Evolutionary conservation across 2,113 vertebrate species (phyloP).

Genomic region (Grantiella picta): DNA sequence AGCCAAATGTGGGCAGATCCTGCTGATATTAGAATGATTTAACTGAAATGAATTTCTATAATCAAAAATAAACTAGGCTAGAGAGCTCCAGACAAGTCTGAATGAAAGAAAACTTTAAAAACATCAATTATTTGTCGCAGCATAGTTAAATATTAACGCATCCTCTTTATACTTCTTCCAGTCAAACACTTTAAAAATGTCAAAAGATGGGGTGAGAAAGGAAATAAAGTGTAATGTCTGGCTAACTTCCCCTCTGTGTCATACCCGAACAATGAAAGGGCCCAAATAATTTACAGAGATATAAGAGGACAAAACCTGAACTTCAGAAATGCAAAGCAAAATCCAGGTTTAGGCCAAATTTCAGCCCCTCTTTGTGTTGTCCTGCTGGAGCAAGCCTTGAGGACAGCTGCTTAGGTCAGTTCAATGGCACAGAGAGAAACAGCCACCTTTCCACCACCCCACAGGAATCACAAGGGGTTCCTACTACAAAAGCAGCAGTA

Average conservation of each 20-base stretch:
- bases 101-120: slow-evolving; percentile 59
- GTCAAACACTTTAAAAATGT: slow-evolving; percentile 46
- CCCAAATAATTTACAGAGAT: neutral
- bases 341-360: neutral
- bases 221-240: slow-evolving; percentile 40
- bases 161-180: slow-evolving; percentile 68
- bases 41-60: slow-evolving; percentile 49
- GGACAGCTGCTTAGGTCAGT: neutral
- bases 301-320: neutral
- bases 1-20: slow-evolving; percentile 47
- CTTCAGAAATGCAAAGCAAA: neutral
- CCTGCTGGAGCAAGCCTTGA: neutral
- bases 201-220: slow-evolving; percentile 29
- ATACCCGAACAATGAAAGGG: neutral
- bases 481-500: neutral
- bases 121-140: slow-evolving; percentile 52
- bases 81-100: slow-evolving; percentile 25
- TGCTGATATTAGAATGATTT: slow-evolving; percentile 61
- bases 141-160: slow-evolving; percentile 53
- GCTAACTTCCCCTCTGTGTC: neutral
- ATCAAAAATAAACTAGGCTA: slow-evolving; percentile 57
- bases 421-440: neutral
- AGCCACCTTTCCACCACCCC: neutral
- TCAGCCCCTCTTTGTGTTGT: neutral
- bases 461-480: neutral